Base-by-base conservation (phyloP, 2,797 vertebrate species). In the Neopelma chrysocephalum region DNA sequence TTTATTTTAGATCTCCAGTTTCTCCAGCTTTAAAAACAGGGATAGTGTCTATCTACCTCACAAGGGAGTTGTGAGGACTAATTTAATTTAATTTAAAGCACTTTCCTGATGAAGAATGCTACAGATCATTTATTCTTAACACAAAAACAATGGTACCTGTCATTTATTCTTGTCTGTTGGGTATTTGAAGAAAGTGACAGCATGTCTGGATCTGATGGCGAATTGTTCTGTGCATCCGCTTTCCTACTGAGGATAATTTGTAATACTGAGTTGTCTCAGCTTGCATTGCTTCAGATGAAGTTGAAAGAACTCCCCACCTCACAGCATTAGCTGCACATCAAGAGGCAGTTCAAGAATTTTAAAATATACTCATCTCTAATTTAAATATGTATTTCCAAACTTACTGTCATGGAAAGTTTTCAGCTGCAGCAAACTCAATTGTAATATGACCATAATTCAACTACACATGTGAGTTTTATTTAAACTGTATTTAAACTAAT, bases 401-500 rank as follows among this genome's bases (percentile, higher is more conserved):
- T 69, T 89, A 73, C 57, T 90, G 61, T 92, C 60, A 29, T 48
- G 61, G 38, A 92, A 81, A 47, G 73, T 95, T 94, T 96, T 94
- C 47, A 77, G 14, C 70, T 92, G 79, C 94, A 89, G 73, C 69
- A 75, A 53, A 62, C 72, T 77, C 50, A 91, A 82, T 96, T 90
- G 90, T 90, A 77, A 62, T 69, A 78, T 68, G 82, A 73, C 83
- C 87, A 69, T 81, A 91, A 75, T 89, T 77, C 94, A 96, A 54
- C 83, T 91, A 80, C 89, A 94, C 57, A 56, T 51, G 42, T 87
- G 91, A 88, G 26, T 62, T 90, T 95, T 94, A 78, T 94, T 94
- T 97, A 94, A 95, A 92, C 66, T 89, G 56, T 96, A 91, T 88
- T 93, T 97, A 54, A 94, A 81, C 85, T 86, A 92, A 94, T 95